These are phyloP conservation scores for Cardinalis cardinalis DNA, from an alignment of 2,113 vertebrate genomes.

Conservation along the genomic window DNA sequence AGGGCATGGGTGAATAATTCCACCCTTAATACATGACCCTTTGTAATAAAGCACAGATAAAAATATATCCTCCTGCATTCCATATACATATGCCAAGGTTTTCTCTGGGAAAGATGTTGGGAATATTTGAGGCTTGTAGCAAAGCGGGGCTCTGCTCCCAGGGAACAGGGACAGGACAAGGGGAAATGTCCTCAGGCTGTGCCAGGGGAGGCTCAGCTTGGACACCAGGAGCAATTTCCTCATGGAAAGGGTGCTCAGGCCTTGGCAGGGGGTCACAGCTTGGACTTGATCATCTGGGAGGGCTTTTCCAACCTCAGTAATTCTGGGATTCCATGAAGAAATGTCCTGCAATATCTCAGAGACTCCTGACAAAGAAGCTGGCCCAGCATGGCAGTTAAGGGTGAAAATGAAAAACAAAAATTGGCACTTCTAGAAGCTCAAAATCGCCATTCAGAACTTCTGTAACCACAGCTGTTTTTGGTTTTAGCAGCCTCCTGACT, in stretches of 20 bases:
- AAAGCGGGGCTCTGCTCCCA: neutral
- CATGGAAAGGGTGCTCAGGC: neutral
- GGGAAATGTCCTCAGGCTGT: neutral
- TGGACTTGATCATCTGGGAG: neutral
- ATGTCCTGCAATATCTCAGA: neutral
- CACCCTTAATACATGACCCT: neutral
- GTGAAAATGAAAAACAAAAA: neutral
- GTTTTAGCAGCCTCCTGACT: neutral
- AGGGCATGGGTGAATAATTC: neutral
- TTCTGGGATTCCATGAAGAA: neutral
- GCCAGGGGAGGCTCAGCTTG: neutral
- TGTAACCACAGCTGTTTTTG: neutral
- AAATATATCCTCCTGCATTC: neutral
- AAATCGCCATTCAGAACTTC: neutral
- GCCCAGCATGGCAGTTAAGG: neutral
- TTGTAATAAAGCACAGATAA: neutral
- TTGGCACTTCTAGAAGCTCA: neutral
- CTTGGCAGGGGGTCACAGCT: neutral
- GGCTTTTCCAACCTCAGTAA: neutral
- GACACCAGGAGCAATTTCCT: rapidly evolving
- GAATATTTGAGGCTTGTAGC: neutral
- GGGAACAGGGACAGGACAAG: neutral
- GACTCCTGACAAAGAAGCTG: neutral
- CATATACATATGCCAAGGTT: neutral
- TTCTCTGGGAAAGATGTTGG: neutral